Base-by-base conservation (phyloP, 2,797 vertebrate genomes). In the Novumbra hubbsi region DNA sequence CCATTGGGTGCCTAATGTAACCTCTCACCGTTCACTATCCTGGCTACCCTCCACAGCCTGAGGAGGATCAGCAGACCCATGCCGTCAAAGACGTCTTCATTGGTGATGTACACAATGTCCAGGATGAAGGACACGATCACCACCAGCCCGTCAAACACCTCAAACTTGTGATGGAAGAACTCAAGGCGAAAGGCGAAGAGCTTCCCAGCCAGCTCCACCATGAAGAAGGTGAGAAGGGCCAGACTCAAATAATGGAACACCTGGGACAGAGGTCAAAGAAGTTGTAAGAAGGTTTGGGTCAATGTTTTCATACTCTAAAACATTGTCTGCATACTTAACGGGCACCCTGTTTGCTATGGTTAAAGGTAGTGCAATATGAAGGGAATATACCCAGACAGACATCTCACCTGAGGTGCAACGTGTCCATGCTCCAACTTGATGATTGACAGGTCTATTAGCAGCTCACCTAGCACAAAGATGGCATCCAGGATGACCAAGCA, bases 141-240 rank as follows among this genome's bases (percentile, higher is more conserved):
- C 3, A 99, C 92, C 0, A 95, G 0, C 2, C 92, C 92, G 0
- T 99, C 98, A 93, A 99, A 93, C 84, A 99, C 94, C 76, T 99
- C 98, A 0, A 99, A 99, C 88, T 96, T 97, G 89, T 99, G 98
- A 15, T 95, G 86, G 78, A 99, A 97, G 88, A 98, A 99, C 86
- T 99, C 98, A 34, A 93, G 19, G 38, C 88, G 93, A 81, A 94
- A 99, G 3, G 95, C 91, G 0, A 79, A 98, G n/a, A 99, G 62
- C 80, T 99, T 99, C 1, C 95, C 93, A 3, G 24, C 80, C 80
- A 99, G 84, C 83, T 99, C 98, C 71, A 97, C 76, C 91, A 99
- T 89, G 80, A 99, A 99, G 84, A 98, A 93, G 5, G 90, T 93
- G 76, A 99, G 89, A 70, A 99, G 92, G 71, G 94, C 89, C 77